phyloP scores from a whole-genome alignment of 1,140 invertebrate species.

The Chymomyza costata region DNA sequence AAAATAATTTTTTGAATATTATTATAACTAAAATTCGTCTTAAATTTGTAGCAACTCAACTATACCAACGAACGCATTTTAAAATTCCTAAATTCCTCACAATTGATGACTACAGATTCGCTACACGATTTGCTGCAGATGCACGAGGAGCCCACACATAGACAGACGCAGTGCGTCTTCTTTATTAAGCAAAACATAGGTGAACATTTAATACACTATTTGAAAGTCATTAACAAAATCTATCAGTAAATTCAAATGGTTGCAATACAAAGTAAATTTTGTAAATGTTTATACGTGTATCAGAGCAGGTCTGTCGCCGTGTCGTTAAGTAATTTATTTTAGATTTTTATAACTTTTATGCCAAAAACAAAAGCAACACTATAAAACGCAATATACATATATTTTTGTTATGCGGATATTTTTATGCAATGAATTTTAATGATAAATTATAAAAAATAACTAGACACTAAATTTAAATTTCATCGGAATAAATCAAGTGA shows the following conservation, averaged over 20 bases:
- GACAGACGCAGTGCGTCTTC: conserved; percentile 59
- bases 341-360: conserved; percentile 17
- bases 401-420: conserved; percentile 4
- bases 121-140: conserved; percentile 46
- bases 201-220: conserved; percentile 59
- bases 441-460: neutral
- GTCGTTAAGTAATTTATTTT: neutral
- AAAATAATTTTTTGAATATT: neutral
- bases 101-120: conserved; percentile 39
- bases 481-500: too few relatives aligned
- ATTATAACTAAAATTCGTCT: neutral
- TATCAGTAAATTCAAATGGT: neutral
- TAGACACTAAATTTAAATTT: too few relatives aligned
- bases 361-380: conserved; percentile 34
- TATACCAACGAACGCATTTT: conserved; percentile 68
- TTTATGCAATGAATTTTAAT: neutral
- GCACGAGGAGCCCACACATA: conserved; percentile 26
- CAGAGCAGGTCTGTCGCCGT: conserved; percentile 7
- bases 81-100: conserved; percentile 57
- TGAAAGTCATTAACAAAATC: conserved; percentile 52
- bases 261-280: neutral
- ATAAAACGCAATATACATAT: too few relatives aligned
- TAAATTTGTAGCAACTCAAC: conserved; percentile 39
- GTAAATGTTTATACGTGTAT: neutral
- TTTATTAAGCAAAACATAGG: conserved; percentile 59